Percentiles rank a stretch among this genome's conserved stretches.
phyloP scores from a whole-genome alignment of 2,113 vertebrate genomes.

The Eleginops maclovinus region DNA sequence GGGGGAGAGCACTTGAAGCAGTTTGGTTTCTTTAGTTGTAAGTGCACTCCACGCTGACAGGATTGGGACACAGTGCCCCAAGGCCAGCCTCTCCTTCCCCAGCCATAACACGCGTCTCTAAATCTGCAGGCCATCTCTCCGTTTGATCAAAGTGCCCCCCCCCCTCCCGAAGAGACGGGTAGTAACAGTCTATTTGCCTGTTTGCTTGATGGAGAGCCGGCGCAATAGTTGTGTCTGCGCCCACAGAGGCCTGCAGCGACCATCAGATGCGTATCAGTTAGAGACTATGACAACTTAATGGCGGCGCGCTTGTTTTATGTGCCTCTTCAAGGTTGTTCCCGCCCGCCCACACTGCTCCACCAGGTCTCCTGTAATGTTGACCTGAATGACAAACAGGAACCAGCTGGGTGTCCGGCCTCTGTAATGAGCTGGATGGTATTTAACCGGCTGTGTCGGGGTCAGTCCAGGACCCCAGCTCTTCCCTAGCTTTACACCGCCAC shows the following conservation, averaged over 20 bases:
- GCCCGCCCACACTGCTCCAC: constrained; percentile 22
- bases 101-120: constrained; percentile 23
- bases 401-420: neutral
- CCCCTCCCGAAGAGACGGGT: neutral
- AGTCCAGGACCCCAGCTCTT: neutral
- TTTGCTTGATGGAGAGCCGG: constrained; percentile 52
- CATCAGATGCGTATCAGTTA: constrained; percentile 58
- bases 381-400: constrained; percentile 43
- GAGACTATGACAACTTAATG: constrained; percentile 59
- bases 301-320: constrained; percentile 49
- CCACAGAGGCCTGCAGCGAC: constrained; percentile 42
- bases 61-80: constrained; percentile 34
- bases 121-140: constrained; percentile 38
- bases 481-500: neutral
- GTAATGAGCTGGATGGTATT: constrained; percentile 29
- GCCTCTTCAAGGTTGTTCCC: constrained; percentile 56
- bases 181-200: constrained; percentile 30
- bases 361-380: constrained; percentile 32
- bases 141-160: constrained; percentile 1
- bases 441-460: neutral
- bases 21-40: constrained; percentile 57
- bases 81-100: constrained; percentile 47
- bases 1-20: constrained; percentile 27
- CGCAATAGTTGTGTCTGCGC: constrained; percentile 28
- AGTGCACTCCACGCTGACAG: constrained; percentile 54